These are phyloP conservation scores for Lagocephalus sceleratus DNA, from an alignment of 2,797 vertebrate genomes.

Conservation along the genomic window DNA sequence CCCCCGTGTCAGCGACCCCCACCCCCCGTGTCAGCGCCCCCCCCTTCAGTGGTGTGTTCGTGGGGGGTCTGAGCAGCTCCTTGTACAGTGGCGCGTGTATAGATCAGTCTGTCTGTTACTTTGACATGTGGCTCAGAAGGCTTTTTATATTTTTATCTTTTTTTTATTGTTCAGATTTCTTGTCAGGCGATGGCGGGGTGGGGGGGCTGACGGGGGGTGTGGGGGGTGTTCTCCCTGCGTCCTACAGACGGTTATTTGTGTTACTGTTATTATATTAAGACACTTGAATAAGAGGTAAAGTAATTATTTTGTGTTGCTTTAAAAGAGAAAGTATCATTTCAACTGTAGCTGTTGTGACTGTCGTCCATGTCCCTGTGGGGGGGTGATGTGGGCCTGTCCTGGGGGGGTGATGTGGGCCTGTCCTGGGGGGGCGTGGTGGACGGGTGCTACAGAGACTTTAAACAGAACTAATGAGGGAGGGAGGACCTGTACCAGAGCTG, in stretches of 20 bases:
- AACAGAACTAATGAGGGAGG: constrained; percentile 43
- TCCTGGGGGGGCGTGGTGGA: constrained; percentile 55
- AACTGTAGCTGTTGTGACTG: constrained; percentile 63
- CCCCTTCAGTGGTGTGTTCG: constrained; percentile 67
- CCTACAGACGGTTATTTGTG: constrained; percentile 66
- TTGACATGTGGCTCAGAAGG: constrained; percentile 46
- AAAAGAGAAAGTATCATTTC: constrained; percentile 67
- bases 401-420: constrained; percentile 57
- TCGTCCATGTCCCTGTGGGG: constrained; percentile 61
- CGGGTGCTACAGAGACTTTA: constrained; percentile 61
- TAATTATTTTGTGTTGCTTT: constrained; percentile 73
- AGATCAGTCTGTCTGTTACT: constrained; percentile 49
- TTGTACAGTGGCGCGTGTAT: constrained; percentile 80
- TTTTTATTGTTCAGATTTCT: constrained; percentile 66
- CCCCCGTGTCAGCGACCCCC: neutral
- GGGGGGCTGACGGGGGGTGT: too few species aligned
- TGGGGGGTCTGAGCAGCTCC: constrained; percentile 72
- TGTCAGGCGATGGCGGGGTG: too few species aligned
- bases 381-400: constrained; percentile 57
- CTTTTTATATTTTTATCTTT: constrained; percentile 65
- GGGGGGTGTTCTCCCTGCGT: constrained; percentile 53
- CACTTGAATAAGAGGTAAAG: constrained; percentile 76
- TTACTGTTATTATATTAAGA: constrained; percentile 70
- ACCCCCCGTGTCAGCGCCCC: neutral
- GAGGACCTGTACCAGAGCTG: constrained; percentile 68